These are phyloP conservation scores for Epicampocera succincta DNA, from an alignment of 2,888 invertebrate genomes.

Conservation along the genomic window DNA sequence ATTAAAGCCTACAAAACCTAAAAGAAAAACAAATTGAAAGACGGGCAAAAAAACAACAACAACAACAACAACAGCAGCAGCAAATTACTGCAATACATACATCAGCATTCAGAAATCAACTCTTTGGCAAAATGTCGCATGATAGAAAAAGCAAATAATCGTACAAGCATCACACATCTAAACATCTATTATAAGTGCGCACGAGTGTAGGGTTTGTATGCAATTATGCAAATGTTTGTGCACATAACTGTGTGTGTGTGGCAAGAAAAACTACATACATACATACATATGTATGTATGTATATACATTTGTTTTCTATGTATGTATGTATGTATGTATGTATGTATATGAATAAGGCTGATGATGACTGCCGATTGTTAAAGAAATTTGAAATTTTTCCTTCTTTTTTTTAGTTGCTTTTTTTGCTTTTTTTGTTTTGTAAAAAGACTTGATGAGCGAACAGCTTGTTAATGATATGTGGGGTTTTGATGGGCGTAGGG, in stretches of 20 bases:
- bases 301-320: background rate
- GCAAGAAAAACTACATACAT: no score
- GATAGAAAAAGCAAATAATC: slow-evolving; percentile 6
- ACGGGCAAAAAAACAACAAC: no score
- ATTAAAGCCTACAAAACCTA: slow-evolving; percentile 52
- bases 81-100: slow-evolving; percentile 47
- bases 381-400: slow-evolving; percentile 68
- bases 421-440: no score
- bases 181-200: background rate
- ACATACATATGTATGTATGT: slow-evolving; percentile 3
- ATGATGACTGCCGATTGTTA: slow-evolving; percentile 57
- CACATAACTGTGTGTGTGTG: no score
- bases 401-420: slow-evolving; percentile 43
- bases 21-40: background rate
- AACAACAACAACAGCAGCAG: slow-evolving; percentile 43
- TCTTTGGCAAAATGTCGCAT: slow-evolving; percentile 63
- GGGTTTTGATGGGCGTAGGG: slow-evolving; percentile 30
- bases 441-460: slow-evolving; percentile 66
- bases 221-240: background rate
- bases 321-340: background rate
- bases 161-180: background rate
- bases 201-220: no score
- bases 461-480: slow-evolving; percentile 67
- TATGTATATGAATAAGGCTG: slow-evolving; percentile 14
- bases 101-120: slow-evolving; percentile 52